Conservation (phyloP, 2,113 vertebrate genomes). For the Chaenocephalus aceratus region DNA sequence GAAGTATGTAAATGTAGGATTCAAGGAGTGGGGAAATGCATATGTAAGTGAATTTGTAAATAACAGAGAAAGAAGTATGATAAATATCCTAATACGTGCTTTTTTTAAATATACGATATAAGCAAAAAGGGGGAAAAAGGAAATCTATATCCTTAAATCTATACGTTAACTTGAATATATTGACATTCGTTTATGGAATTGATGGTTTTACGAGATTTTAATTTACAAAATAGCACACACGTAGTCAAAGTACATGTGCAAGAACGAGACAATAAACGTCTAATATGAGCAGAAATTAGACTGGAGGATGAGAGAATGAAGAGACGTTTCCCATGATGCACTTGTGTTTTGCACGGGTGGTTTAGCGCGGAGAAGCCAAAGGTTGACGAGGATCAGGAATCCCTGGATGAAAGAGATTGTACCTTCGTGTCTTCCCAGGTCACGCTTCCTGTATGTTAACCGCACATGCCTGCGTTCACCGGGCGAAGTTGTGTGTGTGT, state of each 20-base stretch:
- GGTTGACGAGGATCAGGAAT: slow-evolving; percentile 77
- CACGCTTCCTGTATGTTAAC: slow-evolving; percentile 52
- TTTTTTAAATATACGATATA: too few species aligned
- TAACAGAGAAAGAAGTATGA: background rate
- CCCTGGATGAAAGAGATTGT: slow-evolving; percentile 50
- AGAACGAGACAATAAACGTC: background rate
- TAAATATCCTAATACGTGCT: too few species aligned
- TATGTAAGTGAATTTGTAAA: background rate
- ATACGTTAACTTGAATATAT: too few species aligned
- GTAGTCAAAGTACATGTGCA: background rate
- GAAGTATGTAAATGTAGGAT: background rate
- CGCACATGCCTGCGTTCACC: slow-evolving; percentile 44
- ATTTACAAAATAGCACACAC: too few species aligned
- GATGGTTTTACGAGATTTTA: too few species aligned
- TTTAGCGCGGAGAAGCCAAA: slow-evolving; percentile 51
- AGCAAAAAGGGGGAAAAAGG: too few species aligned
- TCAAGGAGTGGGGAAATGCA: background rate
- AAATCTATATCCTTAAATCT: too few species aligned
- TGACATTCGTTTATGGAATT: too few species aligned
- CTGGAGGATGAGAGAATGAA: background rate
- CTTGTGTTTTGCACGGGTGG: slow-evolving; percentile 34
- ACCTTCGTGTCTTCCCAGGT: slow-evolving; percentile 38
- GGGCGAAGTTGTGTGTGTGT: slow-evolving; percentile 26
- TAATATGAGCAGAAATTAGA: background rate
- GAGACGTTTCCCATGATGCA: slow-evolving; percentile 9